phyloP scores from a whole-genome alignment of 2,113 vertebrate species.

The Copsychus sechellarum region DNA sequence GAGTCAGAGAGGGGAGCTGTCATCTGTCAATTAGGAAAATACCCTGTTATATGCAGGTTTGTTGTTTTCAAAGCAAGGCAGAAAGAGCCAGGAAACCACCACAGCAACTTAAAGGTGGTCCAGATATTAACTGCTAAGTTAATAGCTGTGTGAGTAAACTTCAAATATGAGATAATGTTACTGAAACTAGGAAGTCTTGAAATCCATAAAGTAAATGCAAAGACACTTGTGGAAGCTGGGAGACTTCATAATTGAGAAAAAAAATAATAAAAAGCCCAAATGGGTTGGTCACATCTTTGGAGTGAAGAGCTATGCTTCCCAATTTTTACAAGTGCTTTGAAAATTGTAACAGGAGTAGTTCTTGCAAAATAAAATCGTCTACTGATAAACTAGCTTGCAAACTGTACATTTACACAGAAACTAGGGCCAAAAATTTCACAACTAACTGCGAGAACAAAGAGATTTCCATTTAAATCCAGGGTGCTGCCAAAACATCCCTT shows the following conservation, averaged over 20 bases:
- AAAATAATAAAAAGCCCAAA: neutral
- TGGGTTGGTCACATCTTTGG: neutral
- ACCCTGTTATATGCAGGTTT: neutral
- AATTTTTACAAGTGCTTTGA: neutral
- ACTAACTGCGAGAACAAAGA: neutral
- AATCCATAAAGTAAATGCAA: neutral
- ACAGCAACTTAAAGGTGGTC: neutral
- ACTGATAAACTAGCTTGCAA: neutral
- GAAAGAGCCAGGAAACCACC: neutral
- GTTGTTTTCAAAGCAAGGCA: neutral
- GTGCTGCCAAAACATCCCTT: neutral
- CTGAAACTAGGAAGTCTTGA: neutral
- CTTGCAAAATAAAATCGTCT: neutral
- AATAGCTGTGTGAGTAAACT: neutral
- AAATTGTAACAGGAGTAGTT: neutral
- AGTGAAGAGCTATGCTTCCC: neutral
- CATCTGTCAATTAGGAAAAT: neutral
- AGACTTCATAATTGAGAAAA: neutral
- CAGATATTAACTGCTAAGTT: neutral
- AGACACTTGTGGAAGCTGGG: neutral
- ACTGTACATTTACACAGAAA: neutral
- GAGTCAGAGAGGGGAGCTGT: neutral
- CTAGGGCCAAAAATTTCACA: neutral
- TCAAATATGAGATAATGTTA: neutral
- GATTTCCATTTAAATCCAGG: neutral